These are phyloP conservation scores for Thymelicus sylvestris DNA, from an alignment of 2,888 invertebrate genomes.

Conservation along the genomic window DNA sequence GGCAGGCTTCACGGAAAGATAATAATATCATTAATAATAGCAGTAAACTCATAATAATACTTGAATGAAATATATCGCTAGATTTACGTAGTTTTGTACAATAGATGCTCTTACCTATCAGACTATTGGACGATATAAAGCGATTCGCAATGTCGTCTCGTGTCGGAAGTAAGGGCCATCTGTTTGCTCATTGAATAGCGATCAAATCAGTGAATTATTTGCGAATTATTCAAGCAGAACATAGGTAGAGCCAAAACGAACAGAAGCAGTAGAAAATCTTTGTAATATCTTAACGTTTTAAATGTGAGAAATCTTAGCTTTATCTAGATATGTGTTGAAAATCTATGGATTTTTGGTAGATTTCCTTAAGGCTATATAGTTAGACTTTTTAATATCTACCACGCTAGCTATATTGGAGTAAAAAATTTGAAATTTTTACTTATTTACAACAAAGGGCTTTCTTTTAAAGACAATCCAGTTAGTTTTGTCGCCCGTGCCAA, in stretches of 20 bases:
- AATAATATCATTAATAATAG: too few species aligned
- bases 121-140: conserved; percentile 12
- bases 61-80: too few species aligned
- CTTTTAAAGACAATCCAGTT: conserved; percentile 25
- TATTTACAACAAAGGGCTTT: background rate
- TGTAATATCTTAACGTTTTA: too few species aligned
- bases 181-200: conserved; percentile 79
- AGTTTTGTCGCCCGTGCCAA: conserved; percentile 5
- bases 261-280: background rate
- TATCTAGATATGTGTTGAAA: too few species aligned
- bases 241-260: background rate
- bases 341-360: too few species aligned
- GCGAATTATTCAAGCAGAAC: conserved; percentile 52
- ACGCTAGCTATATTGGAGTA: too few species aligned
- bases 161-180: conserved; percentile 83
- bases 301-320: too few species aligned
- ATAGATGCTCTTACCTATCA: background rate
- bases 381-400: too few species aligned
- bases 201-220: conserved; percentile 74
- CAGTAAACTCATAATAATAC: too few species aligned
- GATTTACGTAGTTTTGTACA: too few species aligned
- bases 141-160: conserved; percentile 68
- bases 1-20: too few species aligned
- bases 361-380: too few species aligned
- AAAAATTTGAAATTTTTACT: background rate